phyloP scores from a whole-genome alignment of 2,113 vertebrate genomes.

The Melozone crissalis region DNA sequence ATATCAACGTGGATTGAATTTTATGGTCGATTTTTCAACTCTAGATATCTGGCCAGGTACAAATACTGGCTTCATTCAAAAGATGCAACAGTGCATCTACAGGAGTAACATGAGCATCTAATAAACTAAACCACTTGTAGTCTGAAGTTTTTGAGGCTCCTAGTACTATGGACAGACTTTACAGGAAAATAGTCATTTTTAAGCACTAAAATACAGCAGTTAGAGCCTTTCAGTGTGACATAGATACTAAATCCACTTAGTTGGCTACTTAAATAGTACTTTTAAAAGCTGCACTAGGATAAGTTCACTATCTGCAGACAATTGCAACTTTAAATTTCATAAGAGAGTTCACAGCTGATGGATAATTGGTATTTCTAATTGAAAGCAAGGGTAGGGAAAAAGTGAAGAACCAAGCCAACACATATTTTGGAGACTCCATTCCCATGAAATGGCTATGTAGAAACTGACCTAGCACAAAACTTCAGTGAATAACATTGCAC shows the following conservation, averaged over 20 bases:
- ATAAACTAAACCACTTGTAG: not conserved
- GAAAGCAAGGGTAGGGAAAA: not conserved
- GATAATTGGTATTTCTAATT: not conserved
- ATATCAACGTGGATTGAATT: not conserved
- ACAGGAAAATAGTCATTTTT: not conserved
- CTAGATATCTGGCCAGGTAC: not conserved
- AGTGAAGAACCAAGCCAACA: not conserved
- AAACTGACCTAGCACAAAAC: not conserved
- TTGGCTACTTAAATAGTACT: not conserved
- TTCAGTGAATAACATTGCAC: not conserved
- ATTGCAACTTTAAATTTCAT: not conserved
- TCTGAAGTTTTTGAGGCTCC: not conserved
- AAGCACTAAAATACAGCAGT: not conserved
- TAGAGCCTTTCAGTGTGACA: not conserved
- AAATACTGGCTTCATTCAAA: not conserved
- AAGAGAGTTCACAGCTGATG: not conserved
- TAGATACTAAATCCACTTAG: not conserved
- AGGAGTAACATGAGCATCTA: not conserved
- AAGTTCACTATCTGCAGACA: not conserved
- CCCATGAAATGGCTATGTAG: not conserved
- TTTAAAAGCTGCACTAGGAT: not conserved
- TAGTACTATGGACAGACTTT: constrained; percentile 15
- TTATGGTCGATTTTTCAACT: not conserved
- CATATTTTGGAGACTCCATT: not conserved
- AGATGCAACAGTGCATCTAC: not conserved